Percentiles rank a stretch among this genome's conserved stretches.
Conservation (phyloP, 1,140 invertebrate genomes). For the Rhagoletis pomonella region DNA sequence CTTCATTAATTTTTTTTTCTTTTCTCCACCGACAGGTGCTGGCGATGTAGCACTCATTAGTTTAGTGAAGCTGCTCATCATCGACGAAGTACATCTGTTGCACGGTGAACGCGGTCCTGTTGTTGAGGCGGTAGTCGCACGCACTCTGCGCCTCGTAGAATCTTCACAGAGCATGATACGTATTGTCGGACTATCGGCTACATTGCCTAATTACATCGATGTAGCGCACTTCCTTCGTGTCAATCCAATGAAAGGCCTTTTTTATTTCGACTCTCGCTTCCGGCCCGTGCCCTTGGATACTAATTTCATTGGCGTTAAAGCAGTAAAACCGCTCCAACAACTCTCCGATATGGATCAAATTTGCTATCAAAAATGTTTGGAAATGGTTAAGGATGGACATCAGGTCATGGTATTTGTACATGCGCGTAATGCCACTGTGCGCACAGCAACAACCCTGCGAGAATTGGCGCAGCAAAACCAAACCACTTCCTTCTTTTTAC, state of each 20-base stretch:
- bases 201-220: slow-evolving; percentile 98
- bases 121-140: slow-evolving; percentile 96
- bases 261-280: slow-evolving; percentile 98
- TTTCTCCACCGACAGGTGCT: slow-evolving; percentile 63
- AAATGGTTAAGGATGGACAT: slow-evolving; percentile 91
- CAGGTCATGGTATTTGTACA: slow-evolving; percentile 99
- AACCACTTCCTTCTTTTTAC: slow-evolving; percentile 82
- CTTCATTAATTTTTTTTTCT: neutral
- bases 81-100: slow-evolving; percentile 98
- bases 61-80: slow-evolving; percentile 95
- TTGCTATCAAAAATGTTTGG: slow-evolving; percentile 94
- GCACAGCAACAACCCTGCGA: slow-evolving; percentile 87
- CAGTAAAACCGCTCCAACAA: slow-evolving; percentile 84
- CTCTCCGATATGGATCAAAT: slow-evolving; percentile 92
- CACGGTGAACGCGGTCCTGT: slow-evolving; percentile 98
- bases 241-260: slow-evolving; percentile 93
- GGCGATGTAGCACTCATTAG: slow-evolving; percentile 94
- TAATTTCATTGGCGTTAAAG: slow-evolving; percentile 94
- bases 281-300: slow-evolving; percentile 96
- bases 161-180: slow-evolving; percentile 97
- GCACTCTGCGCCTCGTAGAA: slow-evolving; percentile 96
- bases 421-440: slow-evolving; percentile 94
- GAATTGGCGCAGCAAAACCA: slow-evolving; percentile 86
- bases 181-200: slow-evolving; percentile 98
- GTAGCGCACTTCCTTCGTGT: slow-evolving; percentile 96